Percentiles rank a stretch among this genome's conserved stretches.
phyloP scores from a whole-genome alignment of 2,888 invertebrate species.

The Drosophila fulvimacula region DNA sequence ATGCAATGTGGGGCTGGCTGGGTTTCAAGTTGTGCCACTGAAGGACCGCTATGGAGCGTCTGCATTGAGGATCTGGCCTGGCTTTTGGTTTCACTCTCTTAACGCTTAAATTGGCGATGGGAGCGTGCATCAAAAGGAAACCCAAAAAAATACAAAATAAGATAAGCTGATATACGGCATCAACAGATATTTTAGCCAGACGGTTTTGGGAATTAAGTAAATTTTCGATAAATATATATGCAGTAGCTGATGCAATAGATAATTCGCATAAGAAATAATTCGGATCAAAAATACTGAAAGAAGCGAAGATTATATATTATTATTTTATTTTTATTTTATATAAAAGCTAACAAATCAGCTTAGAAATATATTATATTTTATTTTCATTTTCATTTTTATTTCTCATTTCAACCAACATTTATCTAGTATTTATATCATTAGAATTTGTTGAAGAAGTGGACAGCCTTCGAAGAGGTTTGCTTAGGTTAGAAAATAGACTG shows the following conservation, averaged over 20 bases:
- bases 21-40: conserved; percentile 31
- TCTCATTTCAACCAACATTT: too few relatives aligned
- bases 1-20: conserved; percentile 1
- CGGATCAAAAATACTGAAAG: too few relatives aligned
- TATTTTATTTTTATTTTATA: too few relatives aligned
- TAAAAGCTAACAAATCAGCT: too few relatives aligned
- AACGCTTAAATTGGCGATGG: conserved; percentile 61
- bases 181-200: neutral
- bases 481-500: neutral
- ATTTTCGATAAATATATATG: neutral
- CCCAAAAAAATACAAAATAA: neutral
- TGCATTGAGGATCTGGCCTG: conserved; percentile 25
- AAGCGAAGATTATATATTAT: too few relatives aligned
- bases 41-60: conserved; percentile 25
- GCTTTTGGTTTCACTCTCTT: conserved; percentile 58
- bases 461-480: neutral
- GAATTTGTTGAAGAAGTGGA: neutral
- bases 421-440: too few relatives aligned
- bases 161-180: neutral
- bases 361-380: too few relatives aligned
- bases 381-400: too few relatives aligned
- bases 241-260: neutral
- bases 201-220: neutral
- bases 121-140: conserved; percentile 27
- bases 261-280: too few relatives aligned